Evolutionary conservation across 2,888 invertebrate species (phyloP), one percentile per base, ranked within the genome.

Genomic region (Tigriopus californicus): DNA sequence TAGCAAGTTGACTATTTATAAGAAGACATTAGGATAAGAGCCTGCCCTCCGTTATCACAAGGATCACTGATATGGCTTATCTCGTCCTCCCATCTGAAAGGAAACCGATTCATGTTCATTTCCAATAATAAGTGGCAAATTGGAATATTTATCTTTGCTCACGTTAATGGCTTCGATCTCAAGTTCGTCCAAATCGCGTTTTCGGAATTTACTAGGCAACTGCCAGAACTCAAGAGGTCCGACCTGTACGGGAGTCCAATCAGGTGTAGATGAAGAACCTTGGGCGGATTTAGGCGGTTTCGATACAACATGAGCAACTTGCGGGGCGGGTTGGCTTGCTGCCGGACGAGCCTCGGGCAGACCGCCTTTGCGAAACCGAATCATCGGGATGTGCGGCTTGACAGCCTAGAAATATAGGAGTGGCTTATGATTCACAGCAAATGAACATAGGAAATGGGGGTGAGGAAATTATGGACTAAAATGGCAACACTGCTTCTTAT

Each of bases 351-450:
- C 41, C 24, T 55, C 58, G 18, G 48, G 24, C 8, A 60, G 52
- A 22, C 62, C 61, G 20, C 62, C 62, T 62, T 64, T 63, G 0
- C 62, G 61, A 58, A 64, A 64, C 22, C 59, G 60, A 33, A 63
- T 63, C 58, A 63, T 20, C 18, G 63, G 63, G 24, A 62, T 59
- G 53, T 63, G 63, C 15, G 63, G 61, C 54, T 60, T 61, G 53
- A 63, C 61, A 18, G 60, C 60, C 62, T 63, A 58, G 24, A 46
- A 25, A 52, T 15, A 42, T 22, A 51, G 46, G 41, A 25, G 12
- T 13, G 40, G n/a, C n/a, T n/a, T n/a, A n/a, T n/a, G n/a, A n/a
- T n/a, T n/a, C n/a, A n/a, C n/a, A n/a, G n/a, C n/a, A n/a, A n/a
- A n/a, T n/a, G n/a, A n/a, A n/a, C n/a, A n/a, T n/a, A n/a, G n/a